Evolutionary conservation across 2,797 vertebrate genomes (phyloP).

Genomic region (Geotrypetes seraphini): DNA sequence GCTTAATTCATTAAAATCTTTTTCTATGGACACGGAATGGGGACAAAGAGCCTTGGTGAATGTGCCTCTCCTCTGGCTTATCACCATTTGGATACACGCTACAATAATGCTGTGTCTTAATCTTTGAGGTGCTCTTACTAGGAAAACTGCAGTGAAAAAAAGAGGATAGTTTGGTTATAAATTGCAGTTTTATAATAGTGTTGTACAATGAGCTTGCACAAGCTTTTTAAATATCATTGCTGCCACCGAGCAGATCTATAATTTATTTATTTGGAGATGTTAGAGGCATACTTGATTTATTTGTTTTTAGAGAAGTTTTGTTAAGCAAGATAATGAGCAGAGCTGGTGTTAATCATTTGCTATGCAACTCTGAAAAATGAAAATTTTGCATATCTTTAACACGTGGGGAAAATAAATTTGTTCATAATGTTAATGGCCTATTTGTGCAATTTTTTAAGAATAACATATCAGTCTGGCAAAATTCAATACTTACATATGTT

Average conservation of each 20-base stretch:
- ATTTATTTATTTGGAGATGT: constrained; percentile 89
- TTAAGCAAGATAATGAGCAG: constrained; percentile 92
- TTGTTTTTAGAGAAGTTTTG: constrained; percentile 91
- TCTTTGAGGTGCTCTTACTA: constrained; percentile 12
- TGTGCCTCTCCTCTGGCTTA: too few relatives aligned
- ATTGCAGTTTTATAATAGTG: constrained; percentile 75
- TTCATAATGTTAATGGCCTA: constrained; percentile 65
- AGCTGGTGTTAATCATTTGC: constrained; percentile 88
- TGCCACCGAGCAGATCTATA: constrained; percentile 83
- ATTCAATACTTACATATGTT: constrained; percentile 35
- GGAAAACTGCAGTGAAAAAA: constrained; percentile 45
- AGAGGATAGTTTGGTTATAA: constrained; percentile 69
- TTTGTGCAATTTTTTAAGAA: constrained; percentile 47
- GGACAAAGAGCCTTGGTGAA: too few relatives aligned
- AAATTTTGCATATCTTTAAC: constrained; percentile 83
- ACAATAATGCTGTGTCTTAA: constrained; percentile 21
- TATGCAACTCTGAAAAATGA: constrained; percentile 60
- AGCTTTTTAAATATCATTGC: constrained; percentile 97
- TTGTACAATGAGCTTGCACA: constrained; percentile 76
- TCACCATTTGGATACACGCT: constrained; percentile 22
- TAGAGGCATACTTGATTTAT: constrained; percentile 86
- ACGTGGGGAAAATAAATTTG: constrained; percentile 72
- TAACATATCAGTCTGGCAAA: constrained; percentile 41
- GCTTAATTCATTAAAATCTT: too few relatives aligned
- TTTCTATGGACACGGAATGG: too few relatives aligned